Evolutionary conservation across 1,140 invertebrate species (phyloP).

Genomic region (Apocrypta bakeri): DNA sequence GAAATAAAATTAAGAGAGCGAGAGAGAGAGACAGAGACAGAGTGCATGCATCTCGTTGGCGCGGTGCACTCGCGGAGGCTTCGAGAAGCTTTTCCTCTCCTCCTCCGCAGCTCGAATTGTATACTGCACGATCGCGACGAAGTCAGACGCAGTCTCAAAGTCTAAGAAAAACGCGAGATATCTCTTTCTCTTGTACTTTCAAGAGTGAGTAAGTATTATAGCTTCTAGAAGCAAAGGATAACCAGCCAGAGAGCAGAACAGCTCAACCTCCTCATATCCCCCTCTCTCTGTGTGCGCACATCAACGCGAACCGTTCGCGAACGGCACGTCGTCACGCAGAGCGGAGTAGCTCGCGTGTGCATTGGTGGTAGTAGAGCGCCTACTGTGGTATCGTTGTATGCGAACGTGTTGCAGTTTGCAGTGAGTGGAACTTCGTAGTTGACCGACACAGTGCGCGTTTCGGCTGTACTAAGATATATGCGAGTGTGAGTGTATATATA

Average conservation of each 20-base stretch:
- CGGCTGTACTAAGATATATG: background rate
- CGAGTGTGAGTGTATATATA: background rate
- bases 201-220: background rate
- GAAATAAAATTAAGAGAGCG: no score
- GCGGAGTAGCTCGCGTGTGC: background rate
- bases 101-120: background rate
- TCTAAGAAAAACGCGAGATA: background rate
- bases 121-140: background rate
- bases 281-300: background rate
- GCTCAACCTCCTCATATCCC: background rate
- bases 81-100: slow-evolving; percentile 38
- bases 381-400: no score
- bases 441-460: background rate
- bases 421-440: no score
- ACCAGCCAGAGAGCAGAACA: background rate
- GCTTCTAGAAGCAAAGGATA: background rate
- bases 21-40: background rate
- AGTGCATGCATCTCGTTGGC: background rate
- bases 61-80: slow-evolving; percentile 19
- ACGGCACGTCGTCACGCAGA: background rate
- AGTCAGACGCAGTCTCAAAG: background rate
- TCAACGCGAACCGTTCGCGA: background rate
- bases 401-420: background rate
- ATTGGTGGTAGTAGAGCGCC: background rate
- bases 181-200: background rate